Evolutionary conservation across 1,140 invertebrate species (phyloP), one percentile per base, ranked within the genome.

Genomic region (Apocrypta bakeri): DNA sequence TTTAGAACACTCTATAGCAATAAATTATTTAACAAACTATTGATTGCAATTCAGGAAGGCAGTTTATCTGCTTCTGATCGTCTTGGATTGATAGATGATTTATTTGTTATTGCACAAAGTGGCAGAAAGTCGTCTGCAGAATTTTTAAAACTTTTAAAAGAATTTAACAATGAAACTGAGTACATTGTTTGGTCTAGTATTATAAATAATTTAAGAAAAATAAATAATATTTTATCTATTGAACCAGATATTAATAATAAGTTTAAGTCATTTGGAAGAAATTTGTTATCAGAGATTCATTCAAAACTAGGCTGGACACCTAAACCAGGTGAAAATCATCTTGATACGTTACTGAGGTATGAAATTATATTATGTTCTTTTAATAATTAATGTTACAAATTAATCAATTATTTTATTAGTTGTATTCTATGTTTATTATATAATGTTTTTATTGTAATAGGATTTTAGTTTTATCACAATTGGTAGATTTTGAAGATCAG

Each of bases 121-220:
- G 97, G 98, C 6, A 94, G 96, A 84, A 93, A 94, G 1, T 94
- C 95, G 37, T 97, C 97, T 21, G 94, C 95, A 0, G 96, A 98
- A 86, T 95, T 96, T 27, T 87, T 96, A 33, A 90, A 91, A 61
- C 86, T 94, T 0, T 87, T 93, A 74, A 93, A 95, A 84, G 96
- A 97, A 0, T 98, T 96, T 89, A 93, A 94, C 74, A 94, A 96
- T 84, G 98, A 99, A 90, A 95, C 95, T n/a, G 96, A 98, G 90
- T 98, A 97, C 90, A 98, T 97, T 0, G 98, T 98, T 0, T 99
- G 98, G 98, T 96, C 94, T 1, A 96, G 95, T 14, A 96, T 99
- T 83, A 94, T 94, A 24, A 96, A 95, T 86, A 96, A 95, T 86
- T 89, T 98, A 27, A 93, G 94, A 1, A 97, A 96, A 89, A 92